Evolutionary conservation across 2,113 vertebrate genomes (phyloP), one percentile per base, ranked within the genome.

Genomic region (Thamnophis sirtalis): DNA sequence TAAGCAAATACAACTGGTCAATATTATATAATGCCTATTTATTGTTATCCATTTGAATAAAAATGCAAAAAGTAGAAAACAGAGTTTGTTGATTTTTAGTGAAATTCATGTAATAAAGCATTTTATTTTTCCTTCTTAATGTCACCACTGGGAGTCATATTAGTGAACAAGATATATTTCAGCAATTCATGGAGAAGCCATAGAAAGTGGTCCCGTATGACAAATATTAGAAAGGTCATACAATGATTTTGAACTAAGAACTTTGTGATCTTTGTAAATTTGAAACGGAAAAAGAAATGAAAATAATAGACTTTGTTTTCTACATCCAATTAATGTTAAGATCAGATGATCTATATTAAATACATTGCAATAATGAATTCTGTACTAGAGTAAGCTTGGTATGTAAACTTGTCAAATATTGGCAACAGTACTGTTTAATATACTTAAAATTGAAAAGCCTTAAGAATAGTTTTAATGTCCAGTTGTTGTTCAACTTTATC

Each of bases 221-320:
- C 91, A 86, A 91, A 48, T 94, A 84, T 95, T 73, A 92, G 92
- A 93, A 93, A 43, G 51, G 89, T 93, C 90, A 95, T 89, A 94
- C 93, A 92, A 94, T 92, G 38, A 28, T 93, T 95, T 92, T 48
- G 94, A 96, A 94, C 95, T 94, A 48, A 94, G 96, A 93, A 94
- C 95, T 92, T 89, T 87, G 33, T 93, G 68, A 28, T 90, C 21
- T 24, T 87, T 94, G 93, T 89, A 94, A 95, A 94, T 93, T 9
- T 53, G 84, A 91, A 93, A 50, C 93, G 95, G 94, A 91, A 86
- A 49, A 86, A 84, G 55, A 89, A 91, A 9, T 80, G 56, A 86
- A 58, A 93, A 86, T 54, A 54, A 28, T 91, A 24, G 24, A 5
- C 73, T 87, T 91, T 38, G 3, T 94, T 95, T 95, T 87, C 22